Evolutionary conservation across 2,113 vertebrate genomes (phyloP).

Genomic region (Malurus melanocephalus): DNA sequence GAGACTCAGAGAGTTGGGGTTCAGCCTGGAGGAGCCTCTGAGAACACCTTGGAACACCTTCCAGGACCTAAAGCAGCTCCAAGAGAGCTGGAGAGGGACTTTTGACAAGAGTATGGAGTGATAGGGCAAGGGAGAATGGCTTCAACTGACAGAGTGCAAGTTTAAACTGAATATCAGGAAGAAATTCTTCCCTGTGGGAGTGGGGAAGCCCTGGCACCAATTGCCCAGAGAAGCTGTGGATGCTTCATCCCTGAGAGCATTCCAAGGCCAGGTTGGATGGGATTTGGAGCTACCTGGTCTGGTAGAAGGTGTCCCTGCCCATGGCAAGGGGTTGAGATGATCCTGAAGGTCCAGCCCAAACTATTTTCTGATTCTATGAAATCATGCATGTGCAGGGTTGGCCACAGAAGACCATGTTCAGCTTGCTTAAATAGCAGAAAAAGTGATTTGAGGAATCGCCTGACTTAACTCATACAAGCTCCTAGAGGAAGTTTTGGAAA

Average conservation of each 20-base stretch:
- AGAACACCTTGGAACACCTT: not conserved
- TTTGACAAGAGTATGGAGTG: not conserved
- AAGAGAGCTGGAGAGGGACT: not conserved
- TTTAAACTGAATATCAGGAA: not conserved
- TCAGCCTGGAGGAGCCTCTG: not conserved
- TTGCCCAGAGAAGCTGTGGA: not conserved
- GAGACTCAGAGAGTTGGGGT: not conserved
- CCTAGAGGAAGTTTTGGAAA: not conserved
- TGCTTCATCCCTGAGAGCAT: not conserved
- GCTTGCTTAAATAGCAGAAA: not conserved
- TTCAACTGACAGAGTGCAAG: not conserved
- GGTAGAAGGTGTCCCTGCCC: not conserved
- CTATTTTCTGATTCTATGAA: not conserved
- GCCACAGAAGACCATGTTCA: not conserved
- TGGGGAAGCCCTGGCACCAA: too few species aligned
- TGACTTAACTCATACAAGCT: not conserved
- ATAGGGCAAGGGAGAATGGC: not conserved
- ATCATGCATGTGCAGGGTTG: not conserved
- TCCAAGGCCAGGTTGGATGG: not conserved
- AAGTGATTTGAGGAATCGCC: not conserved
- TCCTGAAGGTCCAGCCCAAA: not conserved
- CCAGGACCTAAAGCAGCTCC: not conserved
- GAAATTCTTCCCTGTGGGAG: too few species aligned
- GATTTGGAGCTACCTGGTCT: fast-evolving
- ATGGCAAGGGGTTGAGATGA: fast-evolving